Evolutionary conservation across 2,888 invertebrate genomes (phyloP), one percentile per base, ranked within the genome.

Genomic region (Cremastobaeus sp.): DNA sequence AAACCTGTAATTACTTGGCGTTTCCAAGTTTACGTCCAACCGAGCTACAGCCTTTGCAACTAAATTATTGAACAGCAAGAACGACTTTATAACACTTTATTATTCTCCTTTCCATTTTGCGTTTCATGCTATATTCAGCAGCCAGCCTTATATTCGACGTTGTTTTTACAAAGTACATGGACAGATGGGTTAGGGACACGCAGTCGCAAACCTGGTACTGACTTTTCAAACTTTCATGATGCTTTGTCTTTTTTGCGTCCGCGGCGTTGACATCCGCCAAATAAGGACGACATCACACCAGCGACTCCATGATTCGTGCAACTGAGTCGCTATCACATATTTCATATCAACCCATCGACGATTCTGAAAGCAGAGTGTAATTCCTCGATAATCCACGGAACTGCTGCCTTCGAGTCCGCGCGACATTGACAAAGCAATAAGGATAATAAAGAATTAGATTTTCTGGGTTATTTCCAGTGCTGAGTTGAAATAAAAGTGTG

Each of bases 71-170:
- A 68, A 59, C 52, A 32, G 30, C 25, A 35, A 57, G 50, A 59
- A 66, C 21, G 41, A 66, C 28, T 68, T 68, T 68, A 68, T 59
- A 68, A 59, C 68, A 59, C 68, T 66, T 68, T 68, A 59, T 50
- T 68, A 68, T 68, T 59, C 57, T 66, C 30, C 30, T 57, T 66
- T 57, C 57, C 66, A 57, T 66, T 57, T 57, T 57, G 34, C 57
- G 54, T 47, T 39, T 39, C 65, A 55, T 57, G 17, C 35, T 59
- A 59, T 68, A 68, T 59, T 50, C 34, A 47, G 17, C 32, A 48
- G 48, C 4, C 30, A 32, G 39, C 39, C 21, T 55, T 41, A 54
- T 12, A 30, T 30, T 35, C 12, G 65, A 65, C 39, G 65, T 17
- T n/a, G 30, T 32, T 57, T 8, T 32, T 25, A 18, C 41, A 41